These are phyloP conservation scores for Dione vanillae DNA, from an alignment of 2,888 invertebrate genomes.

Conservation along the genomic window DNA sequence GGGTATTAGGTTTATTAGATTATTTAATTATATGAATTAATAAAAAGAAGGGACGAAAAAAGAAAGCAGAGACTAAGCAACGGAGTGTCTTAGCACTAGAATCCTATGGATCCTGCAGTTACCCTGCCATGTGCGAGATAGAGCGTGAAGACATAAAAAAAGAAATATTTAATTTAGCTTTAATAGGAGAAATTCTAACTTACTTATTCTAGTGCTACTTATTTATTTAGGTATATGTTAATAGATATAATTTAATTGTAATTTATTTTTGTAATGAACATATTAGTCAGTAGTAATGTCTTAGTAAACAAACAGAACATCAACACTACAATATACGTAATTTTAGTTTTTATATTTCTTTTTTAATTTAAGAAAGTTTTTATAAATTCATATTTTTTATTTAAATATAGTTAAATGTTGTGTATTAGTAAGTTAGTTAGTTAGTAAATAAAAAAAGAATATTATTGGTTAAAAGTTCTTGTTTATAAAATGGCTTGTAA, in stretches of 20 bases:
- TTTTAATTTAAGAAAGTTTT: background rate
- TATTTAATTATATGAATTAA: no score
- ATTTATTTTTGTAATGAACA: background rate
- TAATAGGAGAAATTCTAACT: slow-evolving; percentile 21
- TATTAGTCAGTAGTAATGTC: background rate
- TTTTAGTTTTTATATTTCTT: background rate
- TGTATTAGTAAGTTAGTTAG: background rate
- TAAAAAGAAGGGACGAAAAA: no score
- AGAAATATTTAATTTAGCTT: no score
- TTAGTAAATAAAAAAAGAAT: no score
- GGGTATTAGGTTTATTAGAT: slow-evolving; percentile 29
- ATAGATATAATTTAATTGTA: background rate
- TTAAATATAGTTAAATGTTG: background rate
- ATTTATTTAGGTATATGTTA: background rate
- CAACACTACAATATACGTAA: slow-evolving; percentile 5
- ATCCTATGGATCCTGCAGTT: no score
- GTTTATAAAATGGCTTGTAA: background rate
- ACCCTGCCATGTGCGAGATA: no score
- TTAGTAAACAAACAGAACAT: background rate
- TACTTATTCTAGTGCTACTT: background rate
- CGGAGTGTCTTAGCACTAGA: no score
- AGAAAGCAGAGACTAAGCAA: no score
- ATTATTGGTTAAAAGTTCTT: no score
- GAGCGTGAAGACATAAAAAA: no score
- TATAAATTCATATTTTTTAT: background rate